A percentile compares a stretch with the other conserved stretches of the same genome.
Evolutionary conservation across 92 coral and sea anemone genomes (phyloP).

Genomic region (Phenganax marumi): DNA sequence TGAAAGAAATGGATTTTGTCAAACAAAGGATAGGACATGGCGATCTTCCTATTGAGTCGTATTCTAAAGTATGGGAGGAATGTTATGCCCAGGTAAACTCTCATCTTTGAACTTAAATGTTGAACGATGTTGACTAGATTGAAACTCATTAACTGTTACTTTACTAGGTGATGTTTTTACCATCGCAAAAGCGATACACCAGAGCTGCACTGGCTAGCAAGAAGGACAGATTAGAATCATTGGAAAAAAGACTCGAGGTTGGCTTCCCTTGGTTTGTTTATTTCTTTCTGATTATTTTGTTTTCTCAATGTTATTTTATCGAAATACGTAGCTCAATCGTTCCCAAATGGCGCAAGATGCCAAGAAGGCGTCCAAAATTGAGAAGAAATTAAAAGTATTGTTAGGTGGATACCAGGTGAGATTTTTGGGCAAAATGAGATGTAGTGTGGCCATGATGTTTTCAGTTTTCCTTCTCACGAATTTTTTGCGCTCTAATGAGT

Average conservation of each 20-base stretch:
- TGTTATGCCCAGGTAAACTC: slow-evolving; percentile 81
- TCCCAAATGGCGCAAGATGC: slow-evolving; percentile 98
- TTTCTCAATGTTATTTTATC: not conserved
- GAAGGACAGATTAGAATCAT: slow-evolving; percentile 90
- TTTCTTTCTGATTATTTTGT: not conserved
- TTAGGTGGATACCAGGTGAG: slow-evolving; percentile 98
- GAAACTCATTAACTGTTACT: not conserved
- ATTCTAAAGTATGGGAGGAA: slow-evolving; percentile 98
- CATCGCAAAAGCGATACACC: slow-evolving; percentile 92
- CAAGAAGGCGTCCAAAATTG: slow-evolving; percentile 89
- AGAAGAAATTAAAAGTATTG: slow-evolving; percentile 90
- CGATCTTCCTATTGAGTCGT: slow-evolving; percentile 85
- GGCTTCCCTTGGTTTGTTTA: too few species aligned
- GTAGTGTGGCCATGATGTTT: too few species aligned
- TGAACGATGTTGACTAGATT: not conserved
- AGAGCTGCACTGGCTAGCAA: slow-evolving; percentile 98
- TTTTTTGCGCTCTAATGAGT: too few species aligned
- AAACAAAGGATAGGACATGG: slow-evolving; percentile 87
- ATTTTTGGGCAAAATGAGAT: not conserved
- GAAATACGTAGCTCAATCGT: slow-evolving; percentile 74
- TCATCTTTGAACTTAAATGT: not conserved
- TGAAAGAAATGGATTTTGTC: slow-evolving; percentile 80
- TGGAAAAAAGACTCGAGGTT: slow-evolving; percentile 93
- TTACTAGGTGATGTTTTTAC: slow-evolving; percentile 81
- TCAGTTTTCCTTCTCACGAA: too few species aligned